Base-by-base conservation (phyloP, 2,888 invertebrate genomes). In the Hydrotaea diabolus region DNA sequence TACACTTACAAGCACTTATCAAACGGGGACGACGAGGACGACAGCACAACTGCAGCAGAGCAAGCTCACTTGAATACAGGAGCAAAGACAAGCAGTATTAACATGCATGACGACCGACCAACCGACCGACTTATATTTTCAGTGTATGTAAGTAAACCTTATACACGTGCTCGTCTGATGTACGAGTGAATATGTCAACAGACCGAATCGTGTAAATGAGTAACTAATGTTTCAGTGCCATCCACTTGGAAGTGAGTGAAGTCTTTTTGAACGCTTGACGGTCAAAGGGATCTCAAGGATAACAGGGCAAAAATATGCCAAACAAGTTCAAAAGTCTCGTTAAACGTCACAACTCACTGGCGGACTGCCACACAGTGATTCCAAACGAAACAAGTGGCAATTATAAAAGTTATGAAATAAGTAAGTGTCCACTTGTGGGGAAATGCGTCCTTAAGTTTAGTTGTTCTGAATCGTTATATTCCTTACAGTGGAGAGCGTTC, bases 171-270 rank as follows among this genome's bases (percentile, higher is more conserved):
- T n/a, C n/a, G 36, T 49, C 21, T 36, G 46, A 75, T 21, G 9
- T 49, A 39, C 43, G 21, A 17, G 19, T 9, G 19, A 66, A 77
- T 43, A 55, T 31, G 69, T 46, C 69, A 77, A 69, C 43, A 66
- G 57, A 77, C 69, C 69, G 43, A 26, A 77, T 57, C 43, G 39
- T 69, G 46, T 77, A 69, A 77, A 77, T 69, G 26, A 19, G 31
- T 43, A 57, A 43, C 57, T 15, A 69, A 69, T 69, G 46, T 43
- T 46, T 23, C 46, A 46, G 21, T 69, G 69, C 21, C 19, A 69
- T 21, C 46, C 69, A 46, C 13, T 39, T 39, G 69, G 13, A 21
- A 23, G 43, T 39, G 69, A 17, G 4, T 69, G 23, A 69, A 9
- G 39, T 69, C 13, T 4, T 21, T 43, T 66, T 43, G 31, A 26